phyloP scores from a whole-genome alignment of 1,140 invertebrate species.

The Bradysia coprophila region DNA sequence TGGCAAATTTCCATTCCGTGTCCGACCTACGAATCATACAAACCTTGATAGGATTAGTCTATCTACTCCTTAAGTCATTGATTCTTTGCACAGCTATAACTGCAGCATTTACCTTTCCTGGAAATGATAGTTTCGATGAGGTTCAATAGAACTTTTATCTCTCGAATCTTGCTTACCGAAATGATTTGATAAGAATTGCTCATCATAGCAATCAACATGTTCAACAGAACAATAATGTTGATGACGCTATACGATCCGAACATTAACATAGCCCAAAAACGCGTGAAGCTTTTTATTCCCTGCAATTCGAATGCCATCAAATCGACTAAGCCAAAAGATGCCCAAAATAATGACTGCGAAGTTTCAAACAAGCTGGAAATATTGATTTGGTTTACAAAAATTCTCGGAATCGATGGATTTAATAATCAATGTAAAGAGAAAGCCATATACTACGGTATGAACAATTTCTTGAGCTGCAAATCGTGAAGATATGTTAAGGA shows the following conservation, averaged over 20 bases:
- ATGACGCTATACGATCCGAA: constrained; percentile 82
- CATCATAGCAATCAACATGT: constrained; percentile 95
- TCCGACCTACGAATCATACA: no score
- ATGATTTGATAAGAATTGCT: constrained; percentile 88
- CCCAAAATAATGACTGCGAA: constrained; percentile 87
- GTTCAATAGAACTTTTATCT: no score
- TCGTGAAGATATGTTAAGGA: no score
- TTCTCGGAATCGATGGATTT: no score
- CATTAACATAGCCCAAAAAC: constrained; percentile 74
- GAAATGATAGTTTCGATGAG: no score
- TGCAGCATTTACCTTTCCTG: no score
- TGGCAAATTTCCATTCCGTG: constrained; percentile 82
- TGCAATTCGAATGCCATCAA: constrained; percentile 67
- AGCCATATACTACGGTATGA: neutral
- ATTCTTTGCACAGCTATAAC: no score
- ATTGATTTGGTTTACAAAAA: neutral
- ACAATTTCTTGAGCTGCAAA: no score
- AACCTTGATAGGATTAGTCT: no score
- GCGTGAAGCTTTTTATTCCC: constrained; percentile 71
- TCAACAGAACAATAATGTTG: constrained; percentile 80
- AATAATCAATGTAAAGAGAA: neutral
- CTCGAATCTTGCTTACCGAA: no score
- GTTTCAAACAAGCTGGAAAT: constrained; percentile 71
- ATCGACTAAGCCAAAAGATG: constrained; percentile 80
- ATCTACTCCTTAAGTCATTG: no score